Evolutionary conservation across 2,888 invertebrate genomes (phyloP).

Genomic region (Gortyna flavago): DNA sequence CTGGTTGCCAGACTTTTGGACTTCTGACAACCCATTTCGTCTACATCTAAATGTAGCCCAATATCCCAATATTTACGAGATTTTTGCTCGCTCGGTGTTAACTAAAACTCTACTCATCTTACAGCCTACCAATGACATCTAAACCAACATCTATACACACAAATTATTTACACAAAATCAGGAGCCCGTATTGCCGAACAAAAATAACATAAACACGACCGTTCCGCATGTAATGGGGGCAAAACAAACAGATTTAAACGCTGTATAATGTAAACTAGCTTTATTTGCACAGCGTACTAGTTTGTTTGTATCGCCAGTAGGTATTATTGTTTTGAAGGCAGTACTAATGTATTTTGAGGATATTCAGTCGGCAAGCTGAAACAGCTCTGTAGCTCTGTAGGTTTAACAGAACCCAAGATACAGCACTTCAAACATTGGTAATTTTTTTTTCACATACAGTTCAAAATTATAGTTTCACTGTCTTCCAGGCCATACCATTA

Average conservation of each 20-base stretch:
- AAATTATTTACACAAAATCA: slow-evolving; percentile 45
- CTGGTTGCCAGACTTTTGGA: background rate
- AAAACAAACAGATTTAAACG: slow-evolving; percentile 70
- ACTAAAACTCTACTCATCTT: background rate
- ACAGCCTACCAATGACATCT: slow-evolving; percentile 2
- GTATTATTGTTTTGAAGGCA: slow-evolving; percentile 49
- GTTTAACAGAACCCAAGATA: background rate
- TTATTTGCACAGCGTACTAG: slow-evolving; percentile 64
- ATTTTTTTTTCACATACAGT: background rate
- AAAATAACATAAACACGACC: slow-evolving; percentile 57
- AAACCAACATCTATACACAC: slow-evolving; percentile 6
- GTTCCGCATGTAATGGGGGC: slow-evolving; percentile 70
- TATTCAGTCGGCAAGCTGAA: slow-evolving; percentile 7
- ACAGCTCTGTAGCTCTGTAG: background rate
- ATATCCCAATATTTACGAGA: background rate
- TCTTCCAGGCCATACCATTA: too few species aligned
- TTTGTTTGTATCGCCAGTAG: slow-evolving; percentile 45
- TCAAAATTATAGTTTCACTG: too few species aligned
- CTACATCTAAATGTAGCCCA: background rate
- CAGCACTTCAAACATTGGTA: background rate
- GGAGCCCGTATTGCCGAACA: slow-evolving; percentile 59
- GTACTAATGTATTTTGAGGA: slow-evolving; percentile 48
- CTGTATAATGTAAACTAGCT: slow-evolving; percentile 60
- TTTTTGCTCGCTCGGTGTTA: background rate
- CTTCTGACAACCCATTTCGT: too few species aligned